These are phyloP conservation scores for Sphenodon punctatus DNA, from an alignment of 2,797 vertebrate genomes.

Conservation along the genomic window DNA sequence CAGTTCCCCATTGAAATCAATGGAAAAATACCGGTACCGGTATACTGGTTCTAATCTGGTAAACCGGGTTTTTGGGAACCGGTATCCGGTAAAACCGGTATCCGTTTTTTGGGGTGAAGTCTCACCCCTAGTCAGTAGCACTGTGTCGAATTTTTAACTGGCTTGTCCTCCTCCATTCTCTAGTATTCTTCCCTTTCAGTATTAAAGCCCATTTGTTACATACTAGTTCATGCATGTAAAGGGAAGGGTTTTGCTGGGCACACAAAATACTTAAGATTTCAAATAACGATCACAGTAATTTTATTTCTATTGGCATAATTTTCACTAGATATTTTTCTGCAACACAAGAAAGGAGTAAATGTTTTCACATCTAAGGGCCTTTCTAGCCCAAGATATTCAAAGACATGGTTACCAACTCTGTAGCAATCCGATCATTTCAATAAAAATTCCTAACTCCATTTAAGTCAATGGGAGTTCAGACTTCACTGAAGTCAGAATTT, in stretches of 20 bases:
- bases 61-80: too few species aligned
- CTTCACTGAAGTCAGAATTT: too few species aligned
- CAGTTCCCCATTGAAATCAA: too few species aligned
- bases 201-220: background rate
- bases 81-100: too few species aligned
- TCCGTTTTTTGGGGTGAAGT: too few species aligned
- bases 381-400: background rate
- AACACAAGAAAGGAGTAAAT: background rate
- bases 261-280: rapidly evolving
- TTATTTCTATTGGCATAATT: background rate
- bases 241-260: background rate
- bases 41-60: too few species aligned
- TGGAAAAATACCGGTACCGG: too few species aligned
- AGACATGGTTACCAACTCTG: background rate
- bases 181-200: background rate
- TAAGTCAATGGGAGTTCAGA: too few species aligned
- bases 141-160: background rate
- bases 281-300: background rate
- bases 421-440: background rate
- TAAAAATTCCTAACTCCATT: too few species aligned
- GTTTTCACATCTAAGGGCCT: background rate
- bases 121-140: too few species aligned
- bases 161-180: background rate
- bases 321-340: background rate
- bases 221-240: too few species aligned